Conservation (phyloP, 2,888 invertebrate genomes). For the Mesoligia furuncula region DNA sequence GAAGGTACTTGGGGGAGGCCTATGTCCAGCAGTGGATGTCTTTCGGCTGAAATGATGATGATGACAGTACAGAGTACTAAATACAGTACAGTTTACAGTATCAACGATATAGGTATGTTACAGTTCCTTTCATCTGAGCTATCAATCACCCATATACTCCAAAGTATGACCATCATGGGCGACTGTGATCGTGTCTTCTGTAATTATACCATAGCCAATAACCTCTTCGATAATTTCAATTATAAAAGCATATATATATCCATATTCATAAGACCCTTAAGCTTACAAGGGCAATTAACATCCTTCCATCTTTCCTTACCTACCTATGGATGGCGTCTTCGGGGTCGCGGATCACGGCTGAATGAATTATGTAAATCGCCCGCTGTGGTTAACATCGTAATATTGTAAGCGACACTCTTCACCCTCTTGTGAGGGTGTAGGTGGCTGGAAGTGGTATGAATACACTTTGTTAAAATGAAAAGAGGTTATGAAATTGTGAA, state of each 20-base stretch:
- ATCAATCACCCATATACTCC: not conserved
- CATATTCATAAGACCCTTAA: slow-evolving; percentile 51
- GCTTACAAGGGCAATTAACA: slow-evolving; percentile 78
- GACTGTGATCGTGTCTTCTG: not conserved
- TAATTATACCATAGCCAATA: too few relatives aligned
- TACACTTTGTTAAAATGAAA: slow-evolving; percentile 8
- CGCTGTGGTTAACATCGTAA: slow-evolving; percentile 89
- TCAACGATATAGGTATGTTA: not conserved
- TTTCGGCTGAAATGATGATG: too few relatives aligned
- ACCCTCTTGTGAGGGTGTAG: slow-evolving; percentile 64
- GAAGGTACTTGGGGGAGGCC: too few relatives aligned
- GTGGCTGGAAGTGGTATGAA: slow-evolving; percentile 53
- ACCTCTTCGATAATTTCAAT: slow-evolving; percentile 2
- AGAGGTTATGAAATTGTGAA: slow-evolving; percentile 1
- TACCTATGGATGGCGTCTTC: slow-evolving; percentile 37
- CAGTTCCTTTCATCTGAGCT: not conserved
- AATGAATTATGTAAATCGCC: slow-evolving; percentile 90
- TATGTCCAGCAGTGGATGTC: too few relatives aligned
- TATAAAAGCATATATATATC: not conserved
- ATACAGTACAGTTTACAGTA: not conserved
- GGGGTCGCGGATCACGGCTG: slow-evolving; percentile 67
- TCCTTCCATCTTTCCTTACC: slow-evolving; percentile 64
- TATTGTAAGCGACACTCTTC: slow-evolving; percentile 89
- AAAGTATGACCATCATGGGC: not conserved
- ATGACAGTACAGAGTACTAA: too few relatives aligned